Percentiles rank a stretch among this genome's conserved stretches.
These are phyloP conservation scores for Noctilio leporinus DNA, from an alignment of 2,113 vertebrate genomes.

Conservation along the genomic window DNA sequence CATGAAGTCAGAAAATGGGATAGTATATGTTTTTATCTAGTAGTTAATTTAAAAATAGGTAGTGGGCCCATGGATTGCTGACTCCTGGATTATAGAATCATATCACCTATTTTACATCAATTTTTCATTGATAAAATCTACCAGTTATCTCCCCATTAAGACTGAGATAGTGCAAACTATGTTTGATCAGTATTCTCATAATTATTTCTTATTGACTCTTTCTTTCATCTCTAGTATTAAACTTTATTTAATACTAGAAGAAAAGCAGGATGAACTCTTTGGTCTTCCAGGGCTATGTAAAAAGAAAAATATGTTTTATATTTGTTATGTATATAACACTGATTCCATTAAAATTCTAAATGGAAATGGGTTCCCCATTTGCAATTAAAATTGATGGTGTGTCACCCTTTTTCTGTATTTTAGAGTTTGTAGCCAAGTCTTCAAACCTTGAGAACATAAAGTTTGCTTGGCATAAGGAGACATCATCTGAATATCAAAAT, in stretches of 20 bases:
- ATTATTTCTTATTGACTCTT: slow-evolving; percentile 33
- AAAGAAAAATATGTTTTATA: slow-evolving; percentile 44
- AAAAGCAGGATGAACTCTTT: not conserved
- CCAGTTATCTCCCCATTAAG: not conserved
- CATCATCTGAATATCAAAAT: slow-evolving; percentile 87
- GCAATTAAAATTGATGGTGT: slow-evolving; percentile 73
- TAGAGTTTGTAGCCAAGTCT: slow-evolving; percentile 85
- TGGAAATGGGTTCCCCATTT: slow-evolving; percentile 60
- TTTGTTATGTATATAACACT: slow-evolving; percentile 55
- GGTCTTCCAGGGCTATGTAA: slow-evolving; percentile 25
- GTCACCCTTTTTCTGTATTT: slow-evolving; percentile 52
- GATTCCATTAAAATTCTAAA: slow-evolving; percentile 66
- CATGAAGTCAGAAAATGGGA: not conserved
- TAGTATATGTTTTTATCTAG: not conserved
- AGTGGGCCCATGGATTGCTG: not conserved
- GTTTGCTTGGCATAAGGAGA: slow-evolving; percentile 91
- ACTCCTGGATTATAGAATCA: not conserved
- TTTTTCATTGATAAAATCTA: not conserved
- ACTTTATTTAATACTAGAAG: slow-evolving; percentile 20
- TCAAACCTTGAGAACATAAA: slow-evolving; percentile 82
- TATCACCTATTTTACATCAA: not conserved
- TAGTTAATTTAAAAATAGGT: not conserved
- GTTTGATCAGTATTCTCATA: not conserved
- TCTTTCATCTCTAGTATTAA: not conserved
- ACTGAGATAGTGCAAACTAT: not conserved